Base-by-base conservation (phyloP, 2,797 vertebrate genomes). In the Rallus crepitans region DNA sequence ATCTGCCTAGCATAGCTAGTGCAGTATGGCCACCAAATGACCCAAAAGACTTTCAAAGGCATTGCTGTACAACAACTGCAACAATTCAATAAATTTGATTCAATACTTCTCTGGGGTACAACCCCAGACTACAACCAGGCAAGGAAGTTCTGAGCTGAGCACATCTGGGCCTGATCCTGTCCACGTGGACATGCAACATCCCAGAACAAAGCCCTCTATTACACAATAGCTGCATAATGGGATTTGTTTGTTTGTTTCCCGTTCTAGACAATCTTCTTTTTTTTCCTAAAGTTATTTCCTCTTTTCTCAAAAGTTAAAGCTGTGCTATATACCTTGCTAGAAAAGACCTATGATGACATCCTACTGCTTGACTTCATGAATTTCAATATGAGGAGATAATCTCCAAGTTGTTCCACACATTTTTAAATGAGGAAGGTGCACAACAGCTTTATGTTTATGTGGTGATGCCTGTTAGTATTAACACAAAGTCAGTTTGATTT, bases 141-240 rank as follows among this genome's bases (percentile, higher is more conserved):
- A 59, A 53, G 12, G 21, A 78, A 64, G 52, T 17, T 4, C 10
- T 9, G 37, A 87, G 45, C 40, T 61, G 45, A 82, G 85, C 40
- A 47, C 19, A 19, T 37, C 18, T 7, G 37, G 39, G 30, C 9
- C 64, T 47, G 31, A 27, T 42, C 40, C 65, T 45, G 15, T 23
- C 30, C 42, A 7, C 11, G 17, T 0, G 6, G 16, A 33, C 21
- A 8, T 0, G 3, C 6, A 16, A 5, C 7, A 21, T 3, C n/a
- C 42, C 65, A 50, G 55, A 61, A 39, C 39, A 27, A 81, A 42
- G 15, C 25, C 30, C 5, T 33, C 31, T 59, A 2, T 6, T 83
- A 20, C 33, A 72, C 8, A 13, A 17, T 5, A 50, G 57, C 9
- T 55, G 23, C 19, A 55, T 9, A 60, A 63, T 5, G 6, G 18